A percentile compares a stretch with the other conserved stretches of the same genome.
Conservation (phyloP, 1,140 invertebrate species). For the Listronotus oregonensis region DNA sequence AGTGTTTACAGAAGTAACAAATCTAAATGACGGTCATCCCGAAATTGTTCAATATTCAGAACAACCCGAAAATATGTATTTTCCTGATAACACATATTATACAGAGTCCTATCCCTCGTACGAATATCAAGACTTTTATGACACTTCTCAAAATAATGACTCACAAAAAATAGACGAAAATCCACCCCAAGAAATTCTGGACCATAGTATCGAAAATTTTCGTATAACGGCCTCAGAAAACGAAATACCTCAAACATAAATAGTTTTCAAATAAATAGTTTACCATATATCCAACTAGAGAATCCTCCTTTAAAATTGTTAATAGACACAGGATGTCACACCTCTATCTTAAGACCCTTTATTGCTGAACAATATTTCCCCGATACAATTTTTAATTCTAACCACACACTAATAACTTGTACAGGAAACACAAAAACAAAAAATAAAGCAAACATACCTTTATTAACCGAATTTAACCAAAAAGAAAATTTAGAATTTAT, state of each 20-base stretch:
- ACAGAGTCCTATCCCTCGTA: no score
- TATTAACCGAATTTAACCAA: slow-evolving; percentile 32
- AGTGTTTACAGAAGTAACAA: no score
- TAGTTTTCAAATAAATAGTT: slow-evolving; percentile 22
- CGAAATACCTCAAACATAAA: slow-evolving; percentile 12
- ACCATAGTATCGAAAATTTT: slow-evolving; percentile 10
- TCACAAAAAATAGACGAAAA: neutral
- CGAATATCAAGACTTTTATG: no score
- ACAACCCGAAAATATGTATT: no score
- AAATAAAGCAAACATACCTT: slow-evolving; percentile 35
- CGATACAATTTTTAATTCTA: slow-evolving; percentile 22
- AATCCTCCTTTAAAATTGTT: slow-evolving; percentile 37
- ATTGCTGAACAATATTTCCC: slow-evolving; percentile 38
- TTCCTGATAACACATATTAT: no score
- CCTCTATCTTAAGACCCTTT: slow-evolving; percentile 33
- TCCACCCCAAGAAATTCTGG: neutral
- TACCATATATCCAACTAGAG: slow-evolving; percentile 39
- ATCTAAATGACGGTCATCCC: no score
- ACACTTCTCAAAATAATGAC: neutral
- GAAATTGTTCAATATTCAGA: no score
- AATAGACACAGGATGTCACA: slow-evolving; percentile 40
- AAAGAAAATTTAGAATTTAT: slow-evolving; percentile 25
- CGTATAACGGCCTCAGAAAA: slow-evolving; percentile 3
- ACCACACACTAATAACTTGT: slow-evolving; percentile 28
- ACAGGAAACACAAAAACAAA: slow-evolving; percentile 22